phyloP scores from a whole-genome alignment of 2,113 vertebrate species.

The Orthonyx spaldingii region DNA sequence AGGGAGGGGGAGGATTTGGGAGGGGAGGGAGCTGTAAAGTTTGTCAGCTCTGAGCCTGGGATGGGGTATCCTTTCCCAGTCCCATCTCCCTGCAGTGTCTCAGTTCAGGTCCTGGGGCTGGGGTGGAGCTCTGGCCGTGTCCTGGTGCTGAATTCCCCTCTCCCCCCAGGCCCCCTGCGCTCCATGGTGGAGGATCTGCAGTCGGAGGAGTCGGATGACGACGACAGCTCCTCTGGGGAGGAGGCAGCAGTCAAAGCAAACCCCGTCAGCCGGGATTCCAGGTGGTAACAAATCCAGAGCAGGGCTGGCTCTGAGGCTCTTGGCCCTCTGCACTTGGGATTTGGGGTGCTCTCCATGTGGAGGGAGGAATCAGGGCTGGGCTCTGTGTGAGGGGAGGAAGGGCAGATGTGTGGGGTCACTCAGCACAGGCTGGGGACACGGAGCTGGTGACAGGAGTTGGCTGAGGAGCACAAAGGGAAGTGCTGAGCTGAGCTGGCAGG shows the following conservation, averaged over 20 bases:
- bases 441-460: neutral
- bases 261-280: constrained; percentile 85
- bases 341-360: neutral
- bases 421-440: neutral
- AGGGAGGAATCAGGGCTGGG: neutral
- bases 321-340: neutral
- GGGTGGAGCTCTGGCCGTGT: accelerated
- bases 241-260: constrained; percentile 86
- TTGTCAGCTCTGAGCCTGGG: neutral
- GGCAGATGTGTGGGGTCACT: neutral
- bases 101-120: accelerated
- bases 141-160: neutral
- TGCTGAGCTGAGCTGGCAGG: neutral
- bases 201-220: constrained; percentile 93
- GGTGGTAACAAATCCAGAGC: constrained; percentile 70
- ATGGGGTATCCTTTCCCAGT: neutral
- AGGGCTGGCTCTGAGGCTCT: too few relatives aligned
- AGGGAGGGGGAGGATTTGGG: neutral
- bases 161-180: constrained; percentile 81
- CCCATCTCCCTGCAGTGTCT: accelerated
- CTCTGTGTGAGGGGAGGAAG: neutral
- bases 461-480: neutral
- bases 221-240: constrained; percentile 92
- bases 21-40: neutral
- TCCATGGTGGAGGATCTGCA: constrained; percentile 97